Evolutionary conservation across 2,113 vertebrate species (phyloP).

Genomic region (Antechinus stuartii): DNA sequence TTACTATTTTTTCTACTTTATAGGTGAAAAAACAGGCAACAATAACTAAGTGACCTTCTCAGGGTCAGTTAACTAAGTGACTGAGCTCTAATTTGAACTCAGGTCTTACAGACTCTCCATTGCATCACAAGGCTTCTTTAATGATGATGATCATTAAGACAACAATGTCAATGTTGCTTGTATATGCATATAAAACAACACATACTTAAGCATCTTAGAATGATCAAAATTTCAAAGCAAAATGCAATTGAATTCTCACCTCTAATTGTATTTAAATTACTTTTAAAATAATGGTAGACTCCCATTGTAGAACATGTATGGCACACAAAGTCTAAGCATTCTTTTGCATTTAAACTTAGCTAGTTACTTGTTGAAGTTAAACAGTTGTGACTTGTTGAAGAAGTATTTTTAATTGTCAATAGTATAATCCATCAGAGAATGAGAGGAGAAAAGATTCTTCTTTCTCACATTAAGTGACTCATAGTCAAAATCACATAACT

Average conservation of each 20-base stretch:
- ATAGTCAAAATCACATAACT: neutral
- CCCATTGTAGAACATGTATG: neutral
- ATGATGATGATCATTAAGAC: neutral
- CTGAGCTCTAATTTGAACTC: neutral
- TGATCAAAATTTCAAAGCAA: neutral
- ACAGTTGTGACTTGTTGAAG: constrained; percentile 5
- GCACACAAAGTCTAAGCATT: neutral
- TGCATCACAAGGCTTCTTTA: neutral
- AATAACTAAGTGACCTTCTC: neutral
- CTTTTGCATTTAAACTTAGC: constrained; percentile 12
- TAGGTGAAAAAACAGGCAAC: neutral
- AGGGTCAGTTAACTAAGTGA: neutral
- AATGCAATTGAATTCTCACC: constrained; percentile 3
- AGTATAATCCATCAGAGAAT: constrained; percentile 2
- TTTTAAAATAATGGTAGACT: constrained; percentile 3
- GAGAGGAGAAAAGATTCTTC: neutral
- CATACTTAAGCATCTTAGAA: constrained; percentile 20
- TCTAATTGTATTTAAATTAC: constrained; percentile 29
- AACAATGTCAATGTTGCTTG: neutral
- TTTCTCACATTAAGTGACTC: neutral
- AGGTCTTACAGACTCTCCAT: neutral
- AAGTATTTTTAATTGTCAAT: constrained; percentile 25
- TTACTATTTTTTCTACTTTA: neutral
- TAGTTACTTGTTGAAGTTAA: constrained; percentile 36
- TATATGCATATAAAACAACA: neutral